Evolutionary conservation across 2,888 invertebrate species (phyloP).

Genomic region (Poecilus cupreus): DNA sequence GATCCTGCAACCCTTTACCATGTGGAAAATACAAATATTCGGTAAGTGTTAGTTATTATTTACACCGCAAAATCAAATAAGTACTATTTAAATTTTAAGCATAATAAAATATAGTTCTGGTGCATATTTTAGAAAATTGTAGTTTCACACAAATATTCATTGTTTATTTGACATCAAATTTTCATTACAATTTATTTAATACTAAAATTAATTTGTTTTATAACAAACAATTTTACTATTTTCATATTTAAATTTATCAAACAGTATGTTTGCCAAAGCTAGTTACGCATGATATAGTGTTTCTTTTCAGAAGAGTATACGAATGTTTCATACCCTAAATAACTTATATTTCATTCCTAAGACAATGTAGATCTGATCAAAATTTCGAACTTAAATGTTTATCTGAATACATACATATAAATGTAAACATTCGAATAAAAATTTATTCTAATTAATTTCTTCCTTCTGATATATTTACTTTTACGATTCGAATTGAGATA

Average conservation of each 20-base stretch:
- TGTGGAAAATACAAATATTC: conserved; percentile 18
- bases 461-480: neutral
- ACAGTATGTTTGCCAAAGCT: conserved; percentile 36
- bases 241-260: conserved; percentile 44
- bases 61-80: conserved; percentile 17
- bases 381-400: neutral
- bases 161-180: conserved; percentile 46
- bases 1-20: conserved; percentile 1
- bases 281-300: neutral
- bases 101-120: conserved; percentile 44
- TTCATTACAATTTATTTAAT: conserved; percentile 45
- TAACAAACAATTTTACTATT: conserved; percentile 55
- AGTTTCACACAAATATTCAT: conserved; percentile 51
- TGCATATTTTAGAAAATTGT: conserved; percentile 51
- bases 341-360: neutral
- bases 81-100: conserved; percentile 24
- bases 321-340: too few relatives aligned
- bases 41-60: conserved; percentile 7
- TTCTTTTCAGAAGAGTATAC: neutral
- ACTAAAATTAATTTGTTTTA: conserved; percentile 47
- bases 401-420: neutral
- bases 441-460: neutral
- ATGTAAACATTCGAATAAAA: neutral
- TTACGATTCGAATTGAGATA: neutral
- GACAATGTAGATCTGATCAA: neutral